A percentile compares a stretch with the other conserved stretches of the same genome.
Conservation (phyloP, 2,888 invertebrate species). For the Eristalis arbustorum region DNA sequence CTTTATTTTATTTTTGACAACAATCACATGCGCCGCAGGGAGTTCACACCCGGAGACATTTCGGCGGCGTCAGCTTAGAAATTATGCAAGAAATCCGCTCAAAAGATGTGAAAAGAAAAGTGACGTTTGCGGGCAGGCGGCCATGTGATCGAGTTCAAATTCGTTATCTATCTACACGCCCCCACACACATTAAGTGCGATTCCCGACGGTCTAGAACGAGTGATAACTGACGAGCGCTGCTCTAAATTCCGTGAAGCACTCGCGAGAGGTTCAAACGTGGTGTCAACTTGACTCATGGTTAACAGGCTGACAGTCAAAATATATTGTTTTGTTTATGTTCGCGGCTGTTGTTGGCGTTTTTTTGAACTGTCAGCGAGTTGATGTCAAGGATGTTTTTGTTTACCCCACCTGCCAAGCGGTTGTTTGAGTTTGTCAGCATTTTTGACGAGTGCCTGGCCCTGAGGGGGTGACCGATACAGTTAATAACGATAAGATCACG, state of each 20-base stretch:
- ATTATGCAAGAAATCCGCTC: constrained; percentile 2
- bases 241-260: too few relatives aligned
- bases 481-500: background rate
- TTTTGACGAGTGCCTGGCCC: background rate
- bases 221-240: constrained; percentile 3
- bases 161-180: background rate
- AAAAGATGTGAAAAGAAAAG: background rate
- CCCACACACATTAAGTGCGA: background rate
- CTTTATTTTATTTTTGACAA: background rate
- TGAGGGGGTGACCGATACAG: background rate
- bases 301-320: background rate
- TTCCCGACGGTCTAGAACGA: constrained; percentile 1
- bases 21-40: background rate
- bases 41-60: constrained; percentile 20
- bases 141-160: background rate
- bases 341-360: background rate
- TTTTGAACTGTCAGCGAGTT: background rate
- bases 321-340: background rate
- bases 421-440: background rate
- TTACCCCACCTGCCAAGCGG: background rate
- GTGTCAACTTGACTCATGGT: constrained; percentile 9
- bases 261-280: constrained; percentile 8
- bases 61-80: constrained; percentile 22
- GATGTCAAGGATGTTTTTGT: background rate
- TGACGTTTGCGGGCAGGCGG: background rate